Conservation (phyloP, 2,113 vertebrate genomes). For the Nycticebus coucang region DNA sequence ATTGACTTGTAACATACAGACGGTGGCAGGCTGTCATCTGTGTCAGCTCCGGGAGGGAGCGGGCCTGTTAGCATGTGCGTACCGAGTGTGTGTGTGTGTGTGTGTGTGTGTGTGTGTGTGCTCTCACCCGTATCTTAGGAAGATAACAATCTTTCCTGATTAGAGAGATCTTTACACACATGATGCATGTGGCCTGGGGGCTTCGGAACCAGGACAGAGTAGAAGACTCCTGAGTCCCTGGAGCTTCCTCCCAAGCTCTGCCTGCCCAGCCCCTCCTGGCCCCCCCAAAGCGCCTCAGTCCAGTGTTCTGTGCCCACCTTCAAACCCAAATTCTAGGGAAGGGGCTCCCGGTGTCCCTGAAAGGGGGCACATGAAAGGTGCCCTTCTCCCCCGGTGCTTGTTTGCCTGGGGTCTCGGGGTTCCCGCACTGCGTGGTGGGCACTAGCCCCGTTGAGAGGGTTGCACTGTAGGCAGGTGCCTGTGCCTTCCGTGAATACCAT, state of each 20-base stretch:
- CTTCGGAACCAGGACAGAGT: neutral
- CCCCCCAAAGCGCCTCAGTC: neutral
- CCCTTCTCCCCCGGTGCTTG: rapidly evolving
- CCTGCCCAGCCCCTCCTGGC: neutral
- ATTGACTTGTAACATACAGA: conserved; percentile 61
- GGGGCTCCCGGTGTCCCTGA: neutral
- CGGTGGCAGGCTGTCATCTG: conserved; percentile 48
- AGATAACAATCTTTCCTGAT: neutral
- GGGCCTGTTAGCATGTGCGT: neutral
- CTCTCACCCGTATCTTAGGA: neutral
- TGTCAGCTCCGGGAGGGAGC: neutral
- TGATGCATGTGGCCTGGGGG: neutral
- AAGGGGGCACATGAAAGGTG: neutral
- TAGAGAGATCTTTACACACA: neutral
- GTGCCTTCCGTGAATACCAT: rapidly evolving
- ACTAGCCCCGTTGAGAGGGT: neutral
- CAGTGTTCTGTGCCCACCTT: neutral
- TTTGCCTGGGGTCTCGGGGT: rapidly evolving
- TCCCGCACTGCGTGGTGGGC: neutral
- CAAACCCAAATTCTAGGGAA: neutral
- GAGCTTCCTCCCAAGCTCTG: neutral
- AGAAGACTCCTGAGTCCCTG: too few species aligned
- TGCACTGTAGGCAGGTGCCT: rapidly evolving
- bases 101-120: rapidly evolving
- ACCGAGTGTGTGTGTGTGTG: neutral